Evolutionary conservation across 2,888 invertebrate genomes (phyloP), one percentile per base, ranked within the genome.

Genomic region (Acleris cristana): DNA sequence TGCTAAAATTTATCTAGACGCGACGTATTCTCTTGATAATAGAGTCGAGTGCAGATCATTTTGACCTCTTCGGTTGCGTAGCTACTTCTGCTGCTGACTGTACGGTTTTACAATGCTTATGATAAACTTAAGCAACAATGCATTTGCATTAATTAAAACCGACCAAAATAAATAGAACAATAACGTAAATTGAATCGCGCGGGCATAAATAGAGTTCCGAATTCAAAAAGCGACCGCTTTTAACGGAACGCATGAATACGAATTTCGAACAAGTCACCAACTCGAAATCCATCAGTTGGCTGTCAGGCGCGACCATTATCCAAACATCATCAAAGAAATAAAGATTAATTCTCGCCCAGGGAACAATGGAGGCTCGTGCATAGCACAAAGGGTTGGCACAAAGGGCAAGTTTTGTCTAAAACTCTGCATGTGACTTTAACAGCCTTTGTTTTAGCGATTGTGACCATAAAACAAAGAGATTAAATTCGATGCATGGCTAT

Each of bases 391-490:
- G 90, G 86, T 83, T 81, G 74, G 75, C 76, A 86, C 89, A 90
- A 90, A 88, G 84, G 86, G 81, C 79, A 71, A 69, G 69, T 83
- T 83, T 40, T 83, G 82, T 86, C 91, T 91, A 90, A 88, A 87
- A 88, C 92, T 89, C 92, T 90, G 92, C 92, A 91, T 92, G 92
- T 90, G 91, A 91, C 89, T 92, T 78, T 72, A 76, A 77, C 57
- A 80, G 77, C 85, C 78, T 86, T 92, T 90, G 90, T 92, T 90
- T 89, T 85, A 86, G 75, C 79, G 79, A 85, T 88, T 88, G 83
- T 85, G 81, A 82, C 80, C 79, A 74, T 79, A 77, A 86, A 88
- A 91, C 89, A 90, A 91, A 82, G 79, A 81, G 75, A 82, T 89
- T 87, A 87, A 40, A 88, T 87, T 85, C 81, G 76, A 80, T 84